Base-by-base conservation (phyloP, 2,797 vertebrate genomes). In the Labroides dimidiatus region DNA sequence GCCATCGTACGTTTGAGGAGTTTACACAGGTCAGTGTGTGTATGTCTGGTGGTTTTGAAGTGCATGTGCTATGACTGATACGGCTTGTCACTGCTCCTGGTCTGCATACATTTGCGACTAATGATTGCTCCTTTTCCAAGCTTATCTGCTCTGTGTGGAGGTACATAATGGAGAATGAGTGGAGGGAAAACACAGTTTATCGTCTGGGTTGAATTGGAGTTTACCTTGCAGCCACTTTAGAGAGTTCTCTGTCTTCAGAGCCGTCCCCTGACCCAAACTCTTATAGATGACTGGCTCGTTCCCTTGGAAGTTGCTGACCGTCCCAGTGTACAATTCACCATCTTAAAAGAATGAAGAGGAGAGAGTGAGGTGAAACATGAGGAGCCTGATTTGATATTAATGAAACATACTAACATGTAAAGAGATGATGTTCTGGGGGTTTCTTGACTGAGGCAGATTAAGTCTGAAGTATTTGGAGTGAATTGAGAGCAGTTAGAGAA, bases 201-300 rank as follows among this genome's bases (percentile, higher is more conserved):
- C 30, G 41, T 73, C 62, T 50, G 52, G 65, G 24, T 24, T 37
- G 49, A 45, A 58, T 63, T 16, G 16, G 59, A 62, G 37, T 84
- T 36, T 91, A 98, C 97, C 97, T 93, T 98, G 96, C 57, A 99
- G 93, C 97, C 97, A 98, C 92, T 94, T 98, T 90, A 98, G 94
- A 82, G 97, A 98, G 89, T 96, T 97, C 84, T 98, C 97, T 0
- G 96, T 99, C 91, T 98, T 98, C 84, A 97, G 91, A 62, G 94
- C 89, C 0, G 96, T 94, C 67, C 95, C 96, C 57, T 86, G 92
- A 61, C 95, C 96, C 61, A 97, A 93, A 89, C 96, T 98, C 85
- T 96, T 96, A 75, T 93, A 96, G 85, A 99, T 97, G 82, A 95
- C 96, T 0, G 97, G 97, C 73, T 99, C 97, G 0, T 97, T 98